Percentiles rank a stretch among this genome's conserved stretches.
Conservation (phyloP, 2,888 invertebrate genomes). For the Drosophila paramelanica region DNA sequence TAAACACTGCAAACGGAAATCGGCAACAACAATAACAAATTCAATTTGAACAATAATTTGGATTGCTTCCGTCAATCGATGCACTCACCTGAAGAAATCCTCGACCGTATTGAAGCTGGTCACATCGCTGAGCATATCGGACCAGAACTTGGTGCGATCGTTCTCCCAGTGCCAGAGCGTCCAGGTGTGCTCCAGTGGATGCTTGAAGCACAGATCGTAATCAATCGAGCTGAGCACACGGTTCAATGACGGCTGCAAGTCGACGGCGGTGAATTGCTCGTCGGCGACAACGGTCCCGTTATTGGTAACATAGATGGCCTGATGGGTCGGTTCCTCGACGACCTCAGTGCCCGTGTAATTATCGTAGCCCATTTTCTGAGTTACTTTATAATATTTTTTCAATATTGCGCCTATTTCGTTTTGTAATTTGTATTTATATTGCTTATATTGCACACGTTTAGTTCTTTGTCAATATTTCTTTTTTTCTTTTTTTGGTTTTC, state of each 20-base stretch:
- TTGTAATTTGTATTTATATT: not conserved
- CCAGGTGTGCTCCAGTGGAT: conserved; percentile 97
- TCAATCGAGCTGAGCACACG: conserved; percentile 51
- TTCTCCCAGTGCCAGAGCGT: conserved; percentile 98
- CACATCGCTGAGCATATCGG: conserved; percentile 95
- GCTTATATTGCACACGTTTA: not conserved
- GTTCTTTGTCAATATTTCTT: not conserved
- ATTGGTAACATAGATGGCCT: conserved; percentile 22
- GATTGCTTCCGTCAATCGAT: no score
- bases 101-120: conserved; percentile 97
- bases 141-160: conserved; percentile 93
- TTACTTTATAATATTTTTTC: conserved; percentile 23
- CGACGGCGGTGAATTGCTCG: conserved; percentile 33
- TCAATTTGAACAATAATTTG: no score
- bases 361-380: conserved; percentile 62
- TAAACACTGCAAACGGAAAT: conserved; percentile 87
- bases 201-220: conserved; percentile 90
- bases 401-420: conserved; percentile 39
- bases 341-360: conserved; percentile 41
- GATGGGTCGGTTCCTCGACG: conserved; percentile 4
- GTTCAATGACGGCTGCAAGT: conserved; percentile 55
- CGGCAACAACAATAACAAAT: not conserved
- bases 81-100: conserved; percentile 92
- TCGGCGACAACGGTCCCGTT: conserved; percentile 8
- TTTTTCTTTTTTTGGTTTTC: conserved; percentile 20